Percentiles rank a stretch among this genome's conserved stretches.
phyloP scores from a whole-genome alignment of 2,113 vertebrate species.

The Oceanodroma tethys region DNA sequence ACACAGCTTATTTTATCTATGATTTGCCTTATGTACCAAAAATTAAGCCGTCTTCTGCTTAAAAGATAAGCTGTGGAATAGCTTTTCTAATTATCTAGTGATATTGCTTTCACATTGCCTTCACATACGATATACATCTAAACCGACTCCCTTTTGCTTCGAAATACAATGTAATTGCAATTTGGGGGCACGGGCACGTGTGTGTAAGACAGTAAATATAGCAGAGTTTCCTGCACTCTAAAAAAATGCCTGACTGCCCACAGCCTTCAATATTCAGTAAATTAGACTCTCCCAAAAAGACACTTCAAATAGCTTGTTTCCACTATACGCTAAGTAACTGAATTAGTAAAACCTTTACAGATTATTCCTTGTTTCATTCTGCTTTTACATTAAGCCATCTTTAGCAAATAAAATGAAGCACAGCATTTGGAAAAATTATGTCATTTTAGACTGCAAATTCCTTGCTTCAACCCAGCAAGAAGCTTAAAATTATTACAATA shows the following conservation, averaged over 20 bases:
- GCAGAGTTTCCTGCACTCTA: not conserved
- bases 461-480: not conserved
- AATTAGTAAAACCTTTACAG: not conserved
- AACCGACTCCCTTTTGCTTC: not conserved
- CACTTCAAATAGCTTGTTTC: not conserved
- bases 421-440: not conserved
- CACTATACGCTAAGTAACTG: not conserved
- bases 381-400: not conserved
- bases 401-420: not conserved
- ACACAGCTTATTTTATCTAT: not conserved
- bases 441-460: not conserved
- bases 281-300: not conserved
- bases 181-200: not conserved
- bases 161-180: not conserved
- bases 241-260: not conserved
- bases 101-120: not conserved
- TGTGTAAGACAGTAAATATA: not conserved
- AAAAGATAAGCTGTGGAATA: not conserved
- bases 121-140: not conserved
- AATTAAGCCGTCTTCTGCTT: not conserved
- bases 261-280: not conserved
- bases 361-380: not conserved
- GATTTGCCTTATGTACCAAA: not conserved
- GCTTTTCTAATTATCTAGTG: not conserved
- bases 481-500: not conserved